These are phyloP conservation scores for Neocrepidodera transversa DNA, from an alignment of 2,888 invertebrate species.

Conservation along the genomic window DNA sequence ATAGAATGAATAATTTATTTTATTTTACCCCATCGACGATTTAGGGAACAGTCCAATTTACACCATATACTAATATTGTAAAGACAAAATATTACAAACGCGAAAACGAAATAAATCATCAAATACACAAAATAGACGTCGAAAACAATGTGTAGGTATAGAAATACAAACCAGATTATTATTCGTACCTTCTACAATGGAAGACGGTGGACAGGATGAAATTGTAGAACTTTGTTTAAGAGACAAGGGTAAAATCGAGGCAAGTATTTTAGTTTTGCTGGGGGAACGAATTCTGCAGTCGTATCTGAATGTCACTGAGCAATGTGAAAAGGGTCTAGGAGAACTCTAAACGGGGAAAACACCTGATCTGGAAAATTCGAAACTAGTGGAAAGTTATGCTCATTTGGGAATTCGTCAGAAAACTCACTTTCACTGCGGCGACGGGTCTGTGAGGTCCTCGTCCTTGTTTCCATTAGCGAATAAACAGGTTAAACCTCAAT, in stretches of 20 bases:
- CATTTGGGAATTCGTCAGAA: slow-evolving; percentile 30
- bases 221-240: slow-evolving; percentile 22
- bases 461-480: slow-evolving; percentile 19
- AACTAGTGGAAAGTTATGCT: slow-evolving; percentile 28
- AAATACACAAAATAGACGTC: slow-evolving; percentile 11
- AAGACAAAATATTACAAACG: slow-evolving; percentile 1
- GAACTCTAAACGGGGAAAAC: slow-evolving; percentile 26
- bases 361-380: slow-evolving; percentile 31
- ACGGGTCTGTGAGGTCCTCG: not conserved
- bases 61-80: no score
- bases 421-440: slow-evolving; percentile 25
- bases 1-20: no score
- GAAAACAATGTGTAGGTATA: slow-evolving; percentile 22
- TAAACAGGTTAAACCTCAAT: slow-evolving; percentile 27
- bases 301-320: slow-evolving; percentile 30
- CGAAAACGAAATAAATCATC: slow-evolving; percentile 20
- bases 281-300: slow-evolving; percentile 23
- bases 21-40: no score
- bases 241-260: slow-evolving; percentile 24
- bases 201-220: slow-evolving; percentile 25
- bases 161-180: slow-evolving; percentile 13
- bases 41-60: no score
- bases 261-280: slow-evolving; percentile 22
- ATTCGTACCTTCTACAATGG: slow-evolving; percentile 18
- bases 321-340: slow-evolving; percentile 30